Base-by-base conservation (phyloP, 2,113 vertebrate genomes). In the Colistium nudipinnis region DNA sequence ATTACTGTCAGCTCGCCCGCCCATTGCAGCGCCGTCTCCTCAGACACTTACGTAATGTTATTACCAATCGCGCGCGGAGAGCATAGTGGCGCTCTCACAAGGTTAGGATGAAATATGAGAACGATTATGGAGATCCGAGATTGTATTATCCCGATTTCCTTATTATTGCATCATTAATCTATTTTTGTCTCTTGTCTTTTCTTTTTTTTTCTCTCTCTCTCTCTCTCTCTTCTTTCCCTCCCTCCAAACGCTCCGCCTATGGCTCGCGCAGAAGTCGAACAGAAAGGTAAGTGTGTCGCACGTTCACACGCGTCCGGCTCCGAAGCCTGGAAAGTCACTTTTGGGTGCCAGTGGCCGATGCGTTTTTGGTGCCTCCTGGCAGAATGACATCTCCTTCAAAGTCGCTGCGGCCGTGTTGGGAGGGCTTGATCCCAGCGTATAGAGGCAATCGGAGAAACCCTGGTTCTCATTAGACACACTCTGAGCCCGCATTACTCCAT, bases 81-180 rank as follows among this genome's bases (percentile, higher is more conserved):
- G 80, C 85, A 80, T 90, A 81, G 82, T 78, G 82, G 78, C 79
- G 45, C 82, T 83, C 80, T 91, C 81, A 90, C 85, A 88, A 91
- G 90, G 88, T 91, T 91, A 82, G 82, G 71, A 78, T 92, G 88
- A 91, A 91, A 92, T 88, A 90, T 88, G 88, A 91, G 79, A 83
- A 73, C 70, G 78, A 88, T 92, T 90, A 88, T 87, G 73, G 80
- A 88, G 87, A 89, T 90, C 80, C 48, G 68, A 82, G 87, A 89
- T 90, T 88, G 84, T 86, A 89, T 92, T 92, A 88, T 91, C 76
- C 71, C 62, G 85, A 90, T 91, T 90, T 95, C 86, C 92, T 93
- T 93, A 94, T 95, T 95, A 95, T 91, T 93, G 92, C 93, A 94
- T 94, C 95, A 96, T 97, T 98, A 97, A 98, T 97, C 95, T 96